These are phyloP conservation scores for Plagodis dolabraria DNA, from an alignment of 2,888 invertebrate genomes.

Conservation along the genomic window DNA sequence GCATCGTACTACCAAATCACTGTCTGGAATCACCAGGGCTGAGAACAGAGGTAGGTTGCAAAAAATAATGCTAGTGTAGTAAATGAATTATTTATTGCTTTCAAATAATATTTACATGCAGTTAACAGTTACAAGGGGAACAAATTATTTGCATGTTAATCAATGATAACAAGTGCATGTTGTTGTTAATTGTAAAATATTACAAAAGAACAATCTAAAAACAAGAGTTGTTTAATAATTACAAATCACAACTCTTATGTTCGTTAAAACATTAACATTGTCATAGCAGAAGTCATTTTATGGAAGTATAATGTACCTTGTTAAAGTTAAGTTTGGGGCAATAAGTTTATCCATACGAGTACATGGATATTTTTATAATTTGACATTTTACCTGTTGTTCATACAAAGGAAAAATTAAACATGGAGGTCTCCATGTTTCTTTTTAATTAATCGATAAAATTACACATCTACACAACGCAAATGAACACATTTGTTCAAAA, in stretches of 20 bases:
- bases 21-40: too few relatives aligned
- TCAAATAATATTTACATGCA: conserved; percentile 25
- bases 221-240: not conserved
- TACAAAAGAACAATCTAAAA: not conserved
- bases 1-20: too few relatives aligned
- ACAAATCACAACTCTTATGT: not conserved
- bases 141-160: not conserved
- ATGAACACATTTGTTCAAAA: not conserved
- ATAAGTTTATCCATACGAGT: too few relatives aligned
- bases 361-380: too few relatives aligned
- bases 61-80: not conserved
- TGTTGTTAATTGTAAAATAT: not conserved
- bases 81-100: conserved; percentile 5
- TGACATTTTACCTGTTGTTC: too few relatives aligned
- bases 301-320: conserved; percentile 1
- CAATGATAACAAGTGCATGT: not conserved
- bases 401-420: too few relatives aligned
- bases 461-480: too few relatives aligned
- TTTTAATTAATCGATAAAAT: too few relatives aligned
- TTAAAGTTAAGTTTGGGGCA: too few relatives aligned
- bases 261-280: not conserved
- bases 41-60: not conserved
- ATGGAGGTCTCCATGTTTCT: too few relatives aligned
- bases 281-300: not conserved
- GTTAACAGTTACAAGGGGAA: conserved; percentile 1